Percentiles rank a stretch among this genome's conserved stretches.
phyloP scores from a whole-genome alignment of 2,888 invertebrate species.

The Oasisia sp. region DNA sequence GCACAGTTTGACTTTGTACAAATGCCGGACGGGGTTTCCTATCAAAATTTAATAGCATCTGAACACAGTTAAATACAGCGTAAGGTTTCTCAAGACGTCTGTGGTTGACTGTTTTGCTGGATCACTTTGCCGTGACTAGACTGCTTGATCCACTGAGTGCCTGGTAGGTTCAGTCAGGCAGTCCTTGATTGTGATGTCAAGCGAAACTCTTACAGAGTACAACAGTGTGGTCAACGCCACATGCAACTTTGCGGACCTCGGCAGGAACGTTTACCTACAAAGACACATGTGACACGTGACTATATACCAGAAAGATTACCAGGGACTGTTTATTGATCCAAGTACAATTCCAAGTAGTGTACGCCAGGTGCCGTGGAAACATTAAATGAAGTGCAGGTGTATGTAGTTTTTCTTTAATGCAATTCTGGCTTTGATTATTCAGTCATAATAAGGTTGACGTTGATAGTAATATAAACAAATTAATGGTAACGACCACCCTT shows the following conservation, averaged over 20 bases:
- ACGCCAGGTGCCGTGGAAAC: no score
- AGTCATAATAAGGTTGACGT: conserved; percentile 29
- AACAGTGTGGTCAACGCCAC: conserved; percentile 79
- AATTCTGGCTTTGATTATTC: conserved; percentile 33
- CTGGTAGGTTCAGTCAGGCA: neutral
- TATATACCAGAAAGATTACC: neutral
- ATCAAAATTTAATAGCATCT: neutral
- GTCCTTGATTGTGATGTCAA: neutral
- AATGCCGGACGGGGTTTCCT: neutral
- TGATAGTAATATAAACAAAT: conserved; percentile 11
- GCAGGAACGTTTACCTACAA: conserved; percentile 76
- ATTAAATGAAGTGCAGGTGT: no score
- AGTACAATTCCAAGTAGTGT: no score
- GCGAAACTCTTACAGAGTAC: conserved; percentile 54
- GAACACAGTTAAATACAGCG: neutral
- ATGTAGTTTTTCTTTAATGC: neutral
- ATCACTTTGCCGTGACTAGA: neutral
- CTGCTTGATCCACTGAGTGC: neutral
- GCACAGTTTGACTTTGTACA: neutral
- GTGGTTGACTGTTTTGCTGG: neutral
- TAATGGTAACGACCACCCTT: no score
- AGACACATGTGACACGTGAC: neutral
- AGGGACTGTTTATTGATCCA: neutral
- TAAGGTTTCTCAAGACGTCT: neutral
- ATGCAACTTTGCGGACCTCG: conserved; percentile 77